A percentile compares a stretch with the other conserved stretches of the same genome.
Evolutionary conservation across 1,140 invertebrate species (phyloP).

Genomic region (Habropoda laboriosa): DNA sequence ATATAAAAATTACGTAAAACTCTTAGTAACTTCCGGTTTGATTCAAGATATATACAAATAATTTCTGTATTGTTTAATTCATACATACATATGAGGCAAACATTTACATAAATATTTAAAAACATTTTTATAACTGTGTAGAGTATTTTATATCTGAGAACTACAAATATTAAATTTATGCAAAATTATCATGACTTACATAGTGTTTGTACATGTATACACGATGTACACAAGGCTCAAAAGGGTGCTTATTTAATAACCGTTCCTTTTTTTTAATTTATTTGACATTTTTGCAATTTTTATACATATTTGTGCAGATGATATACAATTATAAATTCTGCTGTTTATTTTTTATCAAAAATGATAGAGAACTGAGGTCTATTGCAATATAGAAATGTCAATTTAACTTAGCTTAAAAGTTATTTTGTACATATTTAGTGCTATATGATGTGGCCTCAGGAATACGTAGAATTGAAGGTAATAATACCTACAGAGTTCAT

Average conservation of each 20-base stretch:
- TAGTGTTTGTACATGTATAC: too few relatives aligned
- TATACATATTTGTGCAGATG: neutral
- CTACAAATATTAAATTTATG: neutral
- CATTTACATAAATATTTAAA: neutral
- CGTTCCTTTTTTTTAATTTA: neutral
- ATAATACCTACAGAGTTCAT: neutral
- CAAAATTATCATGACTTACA: neutral
- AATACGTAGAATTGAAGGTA: conserved; percentile 57
- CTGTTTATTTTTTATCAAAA: neutral
- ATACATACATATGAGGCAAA: neutral
- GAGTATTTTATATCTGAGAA: neutral
- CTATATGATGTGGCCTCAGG: conserved; percentile 50
- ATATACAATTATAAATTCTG: neutral
- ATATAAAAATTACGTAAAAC: conserved; percentile 43
- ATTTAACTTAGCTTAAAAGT: conserved; percentile 16
- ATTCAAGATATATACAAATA: neutral
- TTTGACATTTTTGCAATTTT: neutral
- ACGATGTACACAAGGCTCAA: neutral
- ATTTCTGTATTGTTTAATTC: neutral
- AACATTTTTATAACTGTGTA: neutral
- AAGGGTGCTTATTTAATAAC: neutral
- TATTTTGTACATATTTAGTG: neutral
- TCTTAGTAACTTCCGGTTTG: neutral
- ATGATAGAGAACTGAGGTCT: neutral
- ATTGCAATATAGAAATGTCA: neutral